Percentiles rank a stretch among this genome's conserved stretches.
Evolutionary conservation across 2,888 invertebrate species (phyloP).

Genomic region (Lepidochitona cinerea): DNA sequence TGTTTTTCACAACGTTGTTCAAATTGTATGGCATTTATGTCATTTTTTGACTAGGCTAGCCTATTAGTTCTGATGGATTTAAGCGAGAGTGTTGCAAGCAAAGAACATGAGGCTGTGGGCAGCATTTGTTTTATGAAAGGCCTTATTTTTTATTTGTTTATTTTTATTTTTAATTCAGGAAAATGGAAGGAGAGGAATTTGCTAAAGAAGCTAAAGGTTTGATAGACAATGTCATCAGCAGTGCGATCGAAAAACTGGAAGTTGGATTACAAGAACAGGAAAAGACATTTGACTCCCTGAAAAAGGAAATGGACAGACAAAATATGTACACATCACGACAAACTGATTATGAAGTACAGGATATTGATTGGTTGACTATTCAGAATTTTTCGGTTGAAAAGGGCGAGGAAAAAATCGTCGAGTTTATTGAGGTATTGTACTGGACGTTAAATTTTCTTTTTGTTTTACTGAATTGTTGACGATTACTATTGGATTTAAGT

Average conservation of each 20-base stretch:
- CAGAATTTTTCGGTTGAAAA: slow-evolving; percentile 59
- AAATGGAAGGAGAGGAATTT: slow-evolving; percentile 42
- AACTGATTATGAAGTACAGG: slow-evolving; percentile 59
- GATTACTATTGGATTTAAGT: background rate
- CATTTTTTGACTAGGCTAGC: no score
- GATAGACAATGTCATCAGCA: slow-evolving; percentile 62
- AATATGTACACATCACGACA: slow-evolving; percentile 42
- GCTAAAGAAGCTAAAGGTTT: slow-evolving; percentile 56
- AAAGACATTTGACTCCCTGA: slow-evolving; percentile 58
- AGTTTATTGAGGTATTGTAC: slow-evolving; percentile 67
- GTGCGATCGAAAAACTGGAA: slow-evolving; percentile 59
- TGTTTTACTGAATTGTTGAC: background rate
- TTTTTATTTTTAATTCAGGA: background rate
- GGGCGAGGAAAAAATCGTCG: slow-evolving; percentile 65
- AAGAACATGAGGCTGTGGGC: no score
- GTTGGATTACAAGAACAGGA: slow-evolving; percentile 55
- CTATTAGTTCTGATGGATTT: no score
- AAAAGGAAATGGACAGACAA: slow-evolving; percentile 46
- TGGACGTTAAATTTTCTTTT: background rate
- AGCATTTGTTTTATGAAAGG: no score
- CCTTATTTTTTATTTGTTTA: no score
- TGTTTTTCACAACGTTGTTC: no score
- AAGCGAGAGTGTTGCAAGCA: no score
- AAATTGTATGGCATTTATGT: no score
- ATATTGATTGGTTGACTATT: slow-evolving; percentile 68